Evolutionary conservation across 2,797 vertebrate genomes (phyloP).

Genomic region (Tarsius wallacei): DNA sequence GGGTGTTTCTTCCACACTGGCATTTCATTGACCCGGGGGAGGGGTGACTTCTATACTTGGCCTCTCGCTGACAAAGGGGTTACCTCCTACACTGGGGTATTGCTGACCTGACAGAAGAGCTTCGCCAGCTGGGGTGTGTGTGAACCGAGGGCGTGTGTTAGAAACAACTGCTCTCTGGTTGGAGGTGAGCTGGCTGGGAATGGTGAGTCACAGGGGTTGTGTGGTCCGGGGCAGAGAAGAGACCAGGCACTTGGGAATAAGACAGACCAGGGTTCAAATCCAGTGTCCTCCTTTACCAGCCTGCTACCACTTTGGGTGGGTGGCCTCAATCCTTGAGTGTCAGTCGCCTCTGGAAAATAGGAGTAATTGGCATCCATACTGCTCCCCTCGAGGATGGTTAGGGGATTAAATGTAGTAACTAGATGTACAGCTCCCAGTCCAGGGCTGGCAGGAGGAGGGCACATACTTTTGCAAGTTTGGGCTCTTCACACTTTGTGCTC

Average conservation of each 20-base stretch:
- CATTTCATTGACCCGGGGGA: constrained; percentile 39
- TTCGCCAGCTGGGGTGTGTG: not conserved
- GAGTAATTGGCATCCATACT: not conserved
- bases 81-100: constrained; percentile 28
- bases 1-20: constrained; percentile 17
- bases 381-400: not conserved
- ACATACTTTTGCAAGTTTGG: not conserved
- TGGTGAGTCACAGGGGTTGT: constrained; percentile 54
- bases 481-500: not conserved
- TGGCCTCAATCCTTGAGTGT: not conserved
- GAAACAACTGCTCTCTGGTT: not conserved
- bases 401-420: not conserved
- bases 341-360: not conserved
- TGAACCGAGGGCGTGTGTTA: not conserved
- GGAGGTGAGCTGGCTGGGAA: constrained; percentile 22
- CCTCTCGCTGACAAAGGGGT: not conserved
- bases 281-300: not conserved
- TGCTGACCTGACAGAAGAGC: not conserved
- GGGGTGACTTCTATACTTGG: not conserved
- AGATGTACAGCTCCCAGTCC: not conserved
- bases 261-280: constrained; percentile 22
- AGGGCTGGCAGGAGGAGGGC: not conserved
- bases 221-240: constrained; percentile 28
- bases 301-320: not conserved
- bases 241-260: not conserved